phyloP scores from a whole-genome alignment of 2,888 invertebrate species.

The Polyploca ridens region DNA sequence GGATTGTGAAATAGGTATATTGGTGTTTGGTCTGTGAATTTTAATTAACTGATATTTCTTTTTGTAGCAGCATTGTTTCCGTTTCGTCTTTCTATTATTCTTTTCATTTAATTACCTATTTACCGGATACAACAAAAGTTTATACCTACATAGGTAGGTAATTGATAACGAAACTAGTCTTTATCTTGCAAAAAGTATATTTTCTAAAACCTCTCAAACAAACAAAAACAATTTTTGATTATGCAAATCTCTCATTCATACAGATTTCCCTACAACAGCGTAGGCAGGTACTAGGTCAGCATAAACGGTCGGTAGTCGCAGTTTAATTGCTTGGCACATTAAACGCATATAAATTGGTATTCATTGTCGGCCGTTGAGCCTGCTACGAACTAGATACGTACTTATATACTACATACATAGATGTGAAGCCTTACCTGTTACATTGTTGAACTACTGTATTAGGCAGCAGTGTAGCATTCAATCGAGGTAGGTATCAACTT shows the following conservation, averaged over 20 bases:
- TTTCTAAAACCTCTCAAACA: no score
- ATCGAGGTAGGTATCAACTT: not conserved
- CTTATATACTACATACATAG: not conserved
- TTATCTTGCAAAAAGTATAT: no score
- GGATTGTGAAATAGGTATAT: slow-evolving; percentile 24
- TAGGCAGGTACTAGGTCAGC: slow-evolving; percentile 23
- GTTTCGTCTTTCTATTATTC: slow-evolving; percentile 12
- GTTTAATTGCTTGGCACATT: slow-evolving; percentile 83
- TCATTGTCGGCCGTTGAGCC: slow-evolving; percentile 71
- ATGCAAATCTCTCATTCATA: no score
- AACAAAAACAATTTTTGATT: not conserved
- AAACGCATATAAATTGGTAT: slow-evolving; percentile 78
- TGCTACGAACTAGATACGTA: slow-evolving; percentile 30
- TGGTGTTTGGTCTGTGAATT: slow-evolving; percentile 19
- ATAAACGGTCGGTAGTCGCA: slow-evolving; percentile 41
- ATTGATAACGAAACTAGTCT: not conserved
- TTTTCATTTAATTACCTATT: no score
- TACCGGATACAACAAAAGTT: no score
- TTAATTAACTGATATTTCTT: slow-evolving; percentile 22
- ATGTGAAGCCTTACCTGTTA: not conserved
- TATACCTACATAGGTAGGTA: not conserved
- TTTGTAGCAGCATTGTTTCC: not conserved
- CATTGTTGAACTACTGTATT: not conserved
- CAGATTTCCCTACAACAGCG: not conserved
- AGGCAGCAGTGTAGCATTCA: not conserved